Conservation (phyloP, 2,113 vertebrate species). For the Peromyscus polionotus region DNA sequence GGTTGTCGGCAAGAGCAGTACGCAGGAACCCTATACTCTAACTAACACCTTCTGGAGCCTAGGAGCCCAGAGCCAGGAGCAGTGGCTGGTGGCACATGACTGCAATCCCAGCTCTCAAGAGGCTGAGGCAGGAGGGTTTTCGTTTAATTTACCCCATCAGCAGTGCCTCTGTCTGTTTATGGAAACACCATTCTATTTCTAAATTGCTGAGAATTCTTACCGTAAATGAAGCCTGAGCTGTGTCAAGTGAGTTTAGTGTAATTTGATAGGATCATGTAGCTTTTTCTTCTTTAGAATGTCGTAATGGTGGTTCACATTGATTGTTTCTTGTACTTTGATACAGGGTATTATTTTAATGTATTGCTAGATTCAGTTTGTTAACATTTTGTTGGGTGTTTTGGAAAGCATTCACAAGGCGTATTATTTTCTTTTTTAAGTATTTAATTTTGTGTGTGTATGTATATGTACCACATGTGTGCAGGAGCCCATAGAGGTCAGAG, state of each 20-base stretch:
- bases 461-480: not conserved
- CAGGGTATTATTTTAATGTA: not conserved
- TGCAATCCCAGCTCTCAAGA: not conserved
- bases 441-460: not conserved
- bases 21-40: not conserved
- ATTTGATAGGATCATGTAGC: not conserved
- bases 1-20: not conserved
- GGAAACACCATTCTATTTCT: not conserved
- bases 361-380: constrained; percentile 35
- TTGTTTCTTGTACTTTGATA: not conserved
- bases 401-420: not conserved
- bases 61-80: not conserved
- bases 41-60: not conserved
- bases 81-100: not conserved
- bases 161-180: not conserved
- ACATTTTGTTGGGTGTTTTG: not conserved
- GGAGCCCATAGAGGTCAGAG: not conserved
- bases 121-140: not conserved
- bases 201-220: not conserved
- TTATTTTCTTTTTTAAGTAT: not conserved
- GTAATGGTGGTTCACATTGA: not conserved
- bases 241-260: not conserved
- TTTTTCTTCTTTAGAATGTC: not conserved
- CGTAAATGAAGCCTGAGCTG: not conserved
- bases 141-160: too few species aligned